These are phyloP conservation scores for Peromyscus aztecus DNA, from an alignment of 2,797 vertebrate genomes.

Conservation along the genomic window DNA sequence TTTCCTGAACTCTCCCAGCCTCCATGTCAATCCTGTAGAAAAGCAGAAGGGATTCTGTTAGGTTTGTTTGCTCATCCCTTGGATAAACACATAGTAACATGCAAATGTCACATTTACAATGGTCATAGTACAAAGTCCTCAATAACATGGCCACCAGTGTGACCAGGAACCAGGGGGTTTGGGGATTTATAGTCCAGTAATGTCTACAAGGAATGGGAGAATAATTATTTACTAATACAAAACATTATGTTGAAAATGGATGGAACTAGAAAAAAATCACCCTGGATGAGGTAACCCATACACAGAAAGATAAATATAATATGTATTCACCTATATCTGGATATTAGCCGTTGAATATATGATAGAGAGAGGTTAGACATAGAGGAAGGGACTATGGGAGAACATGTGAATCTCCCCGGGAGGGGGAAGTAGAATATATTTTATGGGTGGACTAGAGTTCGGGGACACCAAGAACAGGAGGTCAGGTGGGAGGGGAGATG, in stretches of 20 bases:
- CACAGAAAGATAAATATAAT: not conserved
- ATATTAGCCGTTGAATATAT: not conserved
- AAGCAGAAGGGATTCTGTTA: not conserved
- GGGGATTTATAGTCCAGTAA: not conserved
- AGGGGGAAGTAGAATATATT: not conserved
- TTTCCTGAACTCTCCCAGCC: accelerated
- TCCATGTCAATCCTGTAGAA: not conserved
- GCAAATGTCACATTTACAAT: not conserved
- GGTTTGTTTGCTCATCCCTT: not conserved
- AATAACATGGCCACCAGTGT: not conserved
- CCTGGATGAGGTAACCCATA: not conserved
- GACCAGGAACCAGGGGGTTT: not conserved
- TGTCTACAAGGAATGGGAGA: not conserved
- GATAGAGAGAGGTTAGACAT: not conserved
- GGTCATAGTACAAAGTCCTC: not conserved
- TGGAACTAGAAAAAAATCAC: not conserved
- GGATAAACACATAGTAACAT: not conserved
- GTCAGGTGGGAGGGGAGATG: not conserved
- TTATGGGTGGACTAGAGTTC: not conserved
- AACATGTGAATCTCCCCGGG: not conserved
- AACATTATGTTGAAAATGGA: not conserved
- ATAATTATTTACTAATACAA: not conserved
- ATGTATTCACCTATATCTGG: not conserved
- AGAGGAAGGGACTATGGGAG: not conserved
- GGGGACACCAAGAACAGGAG: not conserved